Evolutionary conservation across 2,113 vertebrate species (phyloP), one percentile per base, ranked within the genome.

Genomic region (Vulpes ferrilata): DNA sequence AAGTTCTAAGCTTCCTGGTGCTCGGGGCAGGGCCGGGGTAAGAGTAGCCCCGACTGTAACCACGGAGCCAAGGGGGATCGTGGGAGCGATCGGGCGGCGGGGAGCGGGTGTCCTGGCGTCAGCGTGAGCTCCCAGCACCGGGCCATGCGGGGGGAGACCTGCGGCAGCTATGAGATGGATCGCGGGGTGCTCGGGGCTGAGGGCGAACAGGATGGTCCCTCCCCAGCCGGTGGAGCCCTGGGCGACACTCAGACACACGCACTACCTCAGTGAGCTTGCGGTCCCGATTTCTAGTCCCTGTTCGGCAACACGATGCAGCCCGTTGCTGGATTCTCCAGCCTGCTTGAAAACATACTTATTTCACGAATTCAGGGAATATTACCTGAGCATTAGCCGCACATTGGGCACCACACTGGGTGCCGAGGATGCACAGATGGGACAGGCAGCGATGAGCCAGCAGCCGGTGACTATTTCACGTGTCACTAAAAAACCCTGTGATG

Each of bases 291-390:
- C 76, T 2, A 11, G 53, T 4, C 35, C 35, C 4, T 1, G 11
- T 7, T 51, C 53, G 3, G 48, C 27, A 3, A 1, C 2, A 11
- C 0, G 0, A 0, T 0, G 11, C 1, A 2, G 15, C 5, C 60
- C 17, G 0, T 9, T 10, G 22, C 62, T 19, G 7, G 4, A 8
- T 25, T 30, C 55, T 25, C 62, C 32, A 0, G 17, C 51, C 55
- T 25, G 57, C 30, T 0, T 2, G 17, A 5, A 15, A 27, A 7
- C 23, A 8, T 22, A 38, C 4, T 12, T 11, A 2, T 11, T 15
- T 8, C 17, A 0, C 2, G 0, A 6, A 0, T 17, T 8, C 71
- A 3, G n/a, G 79, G 65, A 27, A 20, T 7, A 22, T n/a, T 11
- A 27, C 3, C 5, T 10, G 51, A 12, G 55, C 11, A 0, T 9